Evolutionary conservation across 2,888 invertebrate species (phyloP).

Genomic region (Acanthosepion esculentum): DNA sequence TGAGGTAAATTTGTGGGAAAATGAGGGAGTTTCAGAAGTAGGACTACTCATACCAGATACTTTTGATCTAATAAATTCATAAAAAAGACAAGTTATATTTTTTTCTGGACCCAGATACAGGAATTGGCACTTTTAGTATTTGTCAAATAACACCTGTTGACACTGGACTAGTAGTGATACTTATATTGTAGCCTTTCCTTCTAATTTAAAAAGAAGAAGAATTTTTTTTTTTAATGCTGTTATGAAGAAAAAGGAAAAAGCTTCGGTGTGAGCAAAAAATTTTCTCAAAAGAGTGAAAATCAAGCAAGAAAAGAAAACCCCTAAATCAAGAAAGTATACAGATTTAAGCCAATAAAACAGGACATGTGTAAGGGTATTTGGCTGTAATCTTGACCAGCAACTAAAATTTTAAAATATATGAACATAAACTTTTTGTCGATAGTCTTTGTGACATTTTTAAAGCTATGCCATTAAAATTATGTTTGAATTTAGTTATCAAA

Average conservation of each 20-base stretch:
- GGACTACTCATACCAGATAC: neutral
- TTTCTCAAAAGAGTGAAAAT: neutral
- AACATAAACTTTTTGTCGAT: neutral
- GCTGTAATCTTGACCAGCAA: neutral
- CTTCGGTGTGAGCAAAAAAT: neutral
- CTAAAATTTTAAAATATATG: neutral
- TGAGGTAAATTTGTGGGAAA: neutral
- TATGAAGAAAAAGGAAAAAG: neutral
- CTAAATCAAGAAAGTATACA: neutral
- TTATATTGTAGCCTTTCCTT: neutral
- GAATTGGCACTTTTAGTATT: slow-evolving; percentile 24
- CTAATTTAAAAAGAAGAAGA: neutral
- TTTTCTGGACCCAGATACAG: neutral
- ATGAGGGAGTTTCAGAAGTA: neutral
- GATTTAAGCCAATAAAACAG: neutral
- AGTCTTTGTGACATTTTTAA: neutral
- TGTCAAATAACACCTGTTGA: slow-evolving; percentile 36
- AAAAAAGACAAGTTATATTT: neutral
- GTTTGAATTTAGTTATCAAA: neutral
- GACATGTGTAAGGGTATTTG: neutral
- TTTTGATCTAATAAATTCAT: neutral
- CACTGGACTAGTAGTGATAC: neutral
- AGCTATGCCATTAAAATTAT: neutral
- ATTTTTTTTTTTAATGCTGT: neutral
- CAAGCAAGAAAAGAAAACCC: neutral